Base-by-base conservation (phyloP, 2,888 invertebrate genomes). In the Dicyrtoma fusca region DNA sequence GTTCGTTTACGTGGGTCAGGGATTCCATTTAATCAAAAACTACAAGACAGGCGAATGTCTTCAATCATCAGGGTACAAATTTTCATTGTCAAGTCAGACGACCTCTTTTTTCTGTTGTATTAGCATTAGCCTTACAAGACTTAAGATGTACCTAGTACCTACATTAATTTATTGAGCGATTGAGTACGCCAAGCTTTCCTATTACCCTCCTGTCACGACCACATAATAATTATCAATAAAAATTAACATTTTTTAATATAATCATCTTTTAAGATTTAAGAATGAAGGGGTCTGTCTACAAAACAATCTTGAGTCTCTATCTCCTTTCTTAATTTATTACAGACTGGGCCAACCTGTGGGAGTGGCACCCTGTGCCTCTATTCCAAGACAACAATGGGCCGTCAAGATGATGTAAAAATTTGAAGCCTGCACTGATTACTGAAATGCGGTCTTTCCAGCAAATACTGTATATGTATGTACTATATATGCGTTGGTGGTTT, bases 301-400 rank as follows among this genome's bases (percentile, higher is more conserved):
- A 13, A 25, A 19, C 34, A 34, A 34, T 34, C 34, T 34, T 34
- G 34, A 8, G 34, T 3, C 34, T 19, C 10, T 13, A n/a, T 64
- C 49, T 14, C 1, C 23, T 14, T 42, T 64, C 44, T 13, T 11
- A 59, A n/a, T 45, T 14, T 55, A 44, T 74, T 47, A 10, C 69
- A 75, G 74, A 23, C 45, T 61, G 42, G 74, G 72, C 44, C 69
- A 70, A 42, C 70, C 65, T 2, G 74, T 75, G 2, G 42, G 44
- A 45, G 72, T 72, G 23, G 26, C 13, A 13, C 10, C 11, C 21
- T 75, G 74, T 26, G 61, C 2, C 1, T 62, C 62, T 42, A 57
- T 61, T 42, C 72, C 70, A n/a, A 59, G 71, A 57, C 70, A 75
- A 62, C 74, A 75, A 25, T 75, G 74, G 74, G 47, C 63, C 11